Base-by-base conservation (phyloP, 2,797 vertebrate species). In the Pitangus sulphuratus region DNA sequence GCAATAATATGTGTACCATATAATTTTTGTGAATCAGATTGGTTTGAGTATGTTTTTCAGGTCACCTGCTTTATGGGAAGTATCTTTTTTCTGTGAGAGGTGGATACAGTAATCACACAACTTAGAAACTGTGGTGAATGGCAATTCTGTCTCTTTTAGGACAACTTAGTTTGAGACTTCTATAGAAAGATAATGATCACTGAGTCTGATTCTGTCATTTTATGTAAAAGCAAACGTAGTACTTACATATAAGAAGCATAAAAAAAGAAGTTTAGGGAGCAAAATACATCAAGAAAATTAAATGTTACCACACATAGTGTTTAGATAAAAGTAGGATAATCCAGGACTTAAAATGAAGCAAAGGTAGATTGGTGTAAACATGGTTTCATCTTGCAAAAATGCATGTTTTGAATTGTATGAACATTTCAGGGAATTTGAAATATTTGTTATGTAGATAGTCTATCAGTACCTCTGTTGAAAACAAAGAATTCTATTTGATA, bases 1-100 rank as follows among this genome's bases (percentile, higher is more conserved):
- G 15, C 21, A 76, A 9, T 45, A 78, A 5, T 28, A 11, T 5
- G 1, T 0, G 1, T 10, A 14, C 42, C 39, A 4, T 30, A 4
- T 48, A 48, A 61, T 4, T 51, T 44, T 53, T 48, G 11, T 48
- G 35, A 40, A n/a, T 78, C 12, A 47, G 4, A 24, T 40, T 31
- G n/a, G 3, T 50, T 83, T 60, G 24, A 70, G 25, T 79, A 15
- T 31, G 20, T 31, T 85, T 72, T 69, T 69, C 24, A 60, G 35
- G 11, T 87, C 16, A 50, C 35, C 14, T 50, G 69, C n/a, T 21
- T n/a, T 65, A 42, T 39, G 13, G 3, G 2, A 82, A 64, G 11
- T 64, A 7, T 71, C 6, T n/a, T 84, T 35, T 61, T 76, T 47
- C 10, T 13, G 1, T 31, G 60, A 33, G 28, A 33, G 7, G 8